These are phyloP conservation scores for Aegotheles bennettii DNA, from an alignment of 2,113 vertebrate genomes.

Conservation along the genomic window DNA sequence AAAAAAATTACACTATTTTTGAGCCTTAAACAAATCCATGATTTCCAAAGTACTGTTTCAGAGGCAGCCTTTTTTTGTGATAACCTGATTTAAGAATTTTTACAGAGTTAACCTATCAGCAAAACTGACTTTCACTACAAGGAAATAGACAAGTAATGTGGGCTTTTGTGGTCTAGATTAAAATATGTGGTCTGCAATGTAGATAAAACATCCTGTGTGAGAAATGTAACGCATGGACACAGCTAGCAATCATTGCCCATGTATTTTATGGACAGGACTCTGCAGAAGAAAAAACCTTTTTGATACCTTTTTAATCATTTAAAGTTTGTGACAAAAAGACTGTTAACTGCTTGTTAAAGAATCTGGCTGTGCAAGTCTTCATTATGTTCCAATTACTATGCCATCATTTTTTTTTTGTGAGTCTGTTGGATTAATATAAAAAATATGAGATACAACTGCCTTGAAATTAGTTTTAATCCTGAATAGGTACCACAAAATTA, in stretches of 20 bases:
- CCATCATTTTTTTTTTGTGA: neutral
- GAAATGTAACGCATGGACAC: neutral
- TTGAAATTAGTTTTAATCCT: neutral
- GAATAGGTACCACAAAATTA: neutral
- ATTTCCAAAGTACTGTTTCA: neutral
- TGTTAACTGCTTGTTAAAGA: neutral
- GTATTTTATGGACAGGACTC: neutral
- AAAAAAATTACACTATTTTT: neutral
- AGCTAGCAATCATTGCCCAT: neutral
- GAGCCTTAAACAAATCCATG: neutral
- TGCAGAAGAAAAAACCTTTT: neutral
- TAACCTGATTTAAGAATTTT: neutral
- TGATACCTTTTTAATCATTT: neutral
- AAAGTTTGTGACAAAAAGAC: neutral
- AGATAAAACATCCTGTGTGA: neutral
- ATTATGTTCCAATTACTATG: neutral
- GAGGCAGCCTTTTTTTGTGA: neutral
- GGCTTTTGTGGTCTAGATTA: neutral
- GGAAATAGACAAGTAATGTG: neutral
- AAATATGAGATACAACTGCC: neutral
- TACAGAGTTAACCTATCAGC: neutral
- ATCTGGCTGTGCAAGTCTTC: neutral
- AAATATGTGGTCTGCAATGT: neutral
- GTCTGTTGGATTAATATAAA: neutral
- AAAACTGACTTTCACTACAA: neutral